Evolutionary conservation across 2,797 vertebrate species (phyloP).

Genomic region (Tragopan temminckii): DNA sequence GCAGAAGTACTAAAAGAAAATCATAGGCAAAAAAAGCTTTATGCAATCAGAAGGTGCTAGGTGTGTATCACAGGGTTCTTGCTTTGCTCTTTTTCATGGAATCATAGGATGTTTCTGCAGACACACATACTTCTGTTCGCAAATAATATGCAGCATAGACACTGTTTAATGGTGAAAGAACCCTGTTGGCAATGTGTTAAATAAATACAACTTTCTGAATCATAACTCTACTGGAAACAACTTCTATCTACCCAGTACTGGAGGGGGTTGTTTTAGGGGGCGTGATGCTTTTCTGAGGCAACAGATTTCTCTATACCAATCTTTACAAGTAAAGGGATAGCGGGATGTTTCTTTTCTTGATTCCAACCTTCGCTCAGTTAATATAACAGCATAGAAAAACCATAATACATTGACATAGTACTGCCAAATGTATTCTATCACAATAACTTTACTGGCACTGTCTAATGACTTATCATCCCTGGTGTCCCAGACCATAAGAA

Average conservation of each 20-base stretch:
- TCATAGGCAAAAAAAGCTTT: background rate
- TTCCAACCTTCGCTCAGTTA: background rate
- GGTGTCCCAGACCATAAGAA: background rate
- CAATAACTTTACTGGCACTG: background rate
- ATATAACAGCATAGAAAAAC: rapidly evolving
- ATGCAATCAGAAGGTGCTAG: background rate
- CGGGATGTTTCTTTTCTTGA: too few species aligned
- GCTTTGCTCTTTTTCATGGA: slow-evolving; percentile 41
- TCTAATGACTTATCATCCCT: too few species aligned
- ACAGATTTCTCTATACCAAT: background rate
- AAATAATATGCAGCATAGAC: background rate
- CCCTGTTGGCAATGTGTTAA: background rate
- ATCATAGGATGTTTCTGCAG: background rate
- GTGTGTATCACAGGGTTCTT: background rate
- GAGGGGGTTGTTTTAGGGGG: rapidly evolving
- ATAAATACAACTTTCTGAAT: slow-evolving; percentile 47
- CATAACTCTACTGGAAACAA: background rate
- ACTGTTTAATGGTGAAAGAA: background rate
- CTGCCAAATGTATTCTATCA: background rate
- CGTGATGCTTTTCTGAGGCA: background rate
- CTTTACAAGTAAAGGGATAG: too few species aligned
- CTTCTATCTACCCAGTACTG: rapidly evolving
- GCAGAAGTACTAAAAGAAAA: background rate
- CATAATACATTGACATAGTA: rapidly evolving
- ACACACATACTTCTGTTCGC: background rate